Percentiles rank a stretch among this genome's conserved stretches.
Evolutionary conservation across 2,113 vertebrate genomes (phyloP).

Genomic region (Dunckerocampus dactyliophorus): DNA sequence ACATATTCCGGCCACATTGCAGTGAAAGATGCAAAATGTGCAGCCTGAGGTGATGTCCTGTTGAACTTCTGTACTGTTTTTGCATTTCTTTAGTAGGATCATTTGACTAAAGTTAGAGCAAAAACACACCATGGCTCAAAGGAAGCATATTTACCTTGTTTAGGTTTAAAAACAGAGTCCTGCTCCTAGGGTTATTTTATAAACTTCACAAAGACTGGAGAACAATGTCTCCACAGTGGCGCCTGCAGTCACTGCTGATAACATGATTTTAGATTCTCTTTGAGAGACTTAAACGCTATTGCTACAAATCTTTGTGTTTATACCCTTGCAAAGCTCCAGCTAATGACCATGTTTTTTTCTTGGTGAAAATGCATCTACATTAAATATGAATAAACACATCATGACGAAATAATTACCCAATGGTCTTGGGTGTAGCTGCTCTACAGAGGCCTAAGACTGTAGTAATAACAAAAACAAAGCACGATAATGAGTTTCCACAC

Average conservation of each 20-base stretch:
- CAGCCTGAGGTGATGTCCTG: slow-evolving; percentile 3
- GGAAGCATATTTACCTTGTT: slow-evolving; percentile 72
- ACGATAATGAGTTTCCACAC: slow-evolving; percentile 33
- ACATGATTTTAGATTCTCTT: slow-evolving; percentile 68
- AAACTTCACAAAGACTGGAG: slow-evolving; percentile 57
- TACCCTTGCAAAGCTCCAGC: slow-evolving; percentile 47
- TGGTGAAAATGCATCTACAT: slow-evolving; percentile 57
- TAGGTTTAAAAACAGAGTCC: slow-evolving; percentile 62
- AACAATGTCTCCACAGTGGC: slow-evolving; percentile 45
- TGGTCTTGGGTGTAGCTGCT: slow-evolving; percentile 44
- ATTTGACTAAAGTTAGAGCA: slow-evolving; percentile 43
- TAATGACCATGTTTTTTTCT: slow-evolving; percentile 63
- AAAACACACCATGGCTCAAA: slow-evolving; percentile 61
- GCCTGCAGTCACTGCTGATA: slow-evolving; percentile 57
- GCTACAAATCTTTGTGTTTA: slow-evolving; percentile 61
- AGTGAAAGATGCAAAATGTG: background rate
- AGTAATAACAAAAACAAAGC: slow-evolving; percentile 52
- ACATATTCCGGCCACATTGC: background rate
- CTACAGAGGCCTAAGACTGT: slow-evolving; percentile 35
- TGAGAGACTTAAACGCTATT: slow-evolving; percentile 64
- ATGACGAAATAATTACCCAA: slow-evolving; percentile 72
- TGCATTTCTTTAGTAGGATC: slow-evolving; percentile 43
- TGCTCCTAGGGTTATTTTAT: slow-evolving; percentile 59
- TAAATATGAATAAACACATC: slow-evolving; percentile 72
- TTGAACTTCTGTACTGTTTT: slow-evolving; percentile 36